Evolutionary conservation across 2,888 invertebrate species (phyloP).

Genomic region (Tinea semifulvella): DNA sequence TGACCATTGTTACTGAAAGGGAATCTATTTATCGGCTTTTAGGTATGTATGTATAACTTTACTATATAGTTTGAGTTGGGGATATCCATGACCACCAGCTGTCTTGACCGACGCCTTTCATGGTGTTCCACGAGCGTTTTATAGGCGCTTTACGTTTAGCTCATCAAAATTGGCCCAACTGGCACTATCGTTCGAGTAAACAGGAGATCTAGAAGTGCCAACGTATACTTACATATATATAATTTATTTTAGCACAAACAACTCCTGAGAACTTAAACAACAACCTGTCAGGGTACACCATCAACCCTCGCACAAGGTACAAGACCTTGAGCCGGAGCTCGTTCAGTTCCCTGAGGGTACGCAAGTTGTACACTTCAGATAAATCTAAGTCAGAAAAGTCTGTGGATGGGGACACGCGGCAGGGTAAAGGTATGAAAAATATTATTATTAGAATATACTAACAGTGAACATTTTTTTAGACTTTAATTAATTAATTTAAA

Average conservation of each 20-base stretch:
- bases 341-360: slow-evolving; percentile 80
- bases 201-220: no score
- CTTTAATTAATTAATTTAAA: no score
- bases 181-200: no score
- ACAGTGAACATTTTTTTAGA: no score
- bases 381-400: background rate
- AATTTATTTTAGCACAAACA: slow-evolving; percentile 80
- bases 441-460: no score
- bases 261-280: slow-evolving; percentile 95
- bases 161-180: no score
- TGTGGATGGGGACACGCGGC: background rate
- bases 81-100: no score
- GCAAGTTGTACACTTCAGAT: slow-evolving; percentile 39
- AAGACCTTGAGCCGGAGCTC: slow-evolving; percentile 81
- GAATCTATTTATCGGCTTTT: slow-evolving; percentile 91
- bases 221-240: no score
- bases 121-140: no score
- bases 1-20: slow-evolving; percentile 91
- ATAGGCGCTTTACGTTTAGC: no score
- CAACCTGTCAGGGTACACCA: slow-evolving; percentile 85
- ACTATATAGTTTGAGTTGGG: no score
- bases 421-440: background rate
- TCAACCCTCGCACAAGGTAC: slow-evolving; percentile 86
- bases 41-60: slow-evolving; percentile 29
- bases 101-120: no score